These are phyloP conservation scores for Puma concolor DNA, from an alignment of 2,113 vertebrate genomes.

Conservation along the genomic window DNA sequence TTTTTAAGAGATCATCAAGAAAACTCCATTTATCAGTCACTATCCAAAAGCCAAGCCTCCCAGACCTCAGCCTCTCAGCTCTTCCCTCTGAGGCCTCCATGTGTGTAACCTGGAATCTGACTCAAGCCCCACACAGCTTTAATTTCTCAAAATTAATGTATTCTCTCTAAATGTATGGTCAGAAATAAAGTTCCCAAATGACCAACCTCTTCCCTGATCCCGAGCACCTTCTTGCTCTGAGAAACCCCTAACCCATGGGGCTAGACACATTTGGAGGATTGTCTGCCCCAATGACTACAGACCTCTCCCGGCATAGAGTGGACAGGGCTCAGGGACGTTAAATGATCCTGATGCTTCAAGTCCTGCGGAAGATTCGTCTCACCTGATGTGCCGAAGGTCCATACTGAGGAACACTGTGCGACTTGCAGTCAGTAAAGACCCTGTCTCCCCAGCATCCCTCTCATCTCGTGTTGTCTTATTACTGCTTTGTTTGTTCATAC, in stretches of 20 bases:
- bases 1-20: not conserved
- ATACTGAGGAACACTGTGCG: not conserved
- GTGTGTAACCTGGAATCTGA: not conserved
- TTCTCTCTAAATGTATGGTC: not conserved
- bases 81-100: not conserved
- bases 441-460: not conserved
- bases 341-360: not conserved
- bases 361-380: not conserved
- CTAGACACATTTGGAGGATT: not conserved
- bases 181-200: not conserved
- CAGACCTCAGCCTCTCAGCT: accelerated
- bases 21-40: not conserved
- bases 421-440: not conserved
- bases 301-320: not conserved
- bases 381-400: not conserved
- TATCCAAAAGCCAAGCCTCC: not conserved
- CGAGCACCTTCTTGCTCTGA: not conserved
- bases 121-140: not conserved
- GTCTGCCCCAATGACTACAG: not conserved
- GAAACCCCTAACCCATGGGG: not conserved
- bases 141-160: not conserved
- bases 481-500: not conserved
- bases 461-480: not conserved
- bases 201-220: not conserved
- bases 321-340: not conserved